A percentile compares a stretch with the other conserved stretches of the same genome.
Conservation (phyloP, 2,113 vertebrate species). For the Cricetomys ansorgei region DNA sequence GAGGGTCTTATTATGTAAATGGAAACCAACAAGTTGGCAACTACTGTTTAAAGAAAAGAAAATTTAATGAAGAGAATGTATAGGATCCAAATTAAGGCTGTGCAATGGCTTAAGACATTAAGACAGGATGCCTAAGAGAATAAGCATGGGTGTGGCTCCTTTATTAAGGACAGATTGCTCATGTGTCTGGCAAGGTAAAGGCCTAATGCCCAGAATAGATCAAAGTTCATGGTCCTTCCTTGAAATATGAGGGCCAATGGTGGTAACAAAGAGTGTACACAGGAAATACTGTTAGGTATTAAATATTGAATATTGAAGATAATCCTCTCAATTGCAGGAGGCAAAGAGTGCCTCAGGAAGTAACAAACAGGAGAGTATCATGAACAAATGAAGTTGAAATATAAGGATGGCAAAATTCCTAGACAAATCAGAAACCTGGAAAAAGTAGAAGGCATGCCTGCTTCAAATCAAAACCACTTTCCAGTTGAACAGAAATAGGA, state of each 20-base stretch:
- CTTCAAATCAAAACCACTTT: neutral
- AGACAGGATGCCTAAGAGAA: neutral
- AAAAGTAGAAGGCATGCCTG: neutral
- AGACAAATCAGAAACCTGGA: neutral
- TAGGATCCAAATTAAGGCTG: neutral
- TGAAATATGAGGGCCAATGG: neutral
- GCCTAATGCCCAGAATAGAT: neutral
- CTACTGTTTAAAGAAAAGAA: neutral
- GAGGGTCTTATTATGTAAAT: slow-evolving; percentile 5
- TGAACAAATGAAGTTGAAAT: neutral
- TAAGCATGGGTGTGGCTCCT: neutral
- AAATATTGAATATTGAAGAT: too few species aligned
- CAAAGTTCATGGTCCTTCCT: neutral
- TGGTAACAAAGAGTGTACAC: neutral
- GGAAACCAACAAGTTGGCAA: neutral
- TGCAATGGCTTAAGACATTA: neutral
- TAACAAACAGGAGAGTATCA: neutral
- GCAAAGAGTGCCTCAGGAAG: neutral
- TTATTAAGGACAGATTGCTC: neutral
- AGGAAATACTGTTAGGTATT: too few species aligned
- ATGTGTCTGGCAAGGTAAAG: neutral
- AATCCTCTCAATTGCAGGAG: neutral
- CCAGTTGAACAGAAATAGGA: neutral
- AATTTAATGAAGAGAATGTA: neutral
- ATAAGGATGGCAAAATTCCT: neutral